phyloP scores from a whole-genome alignment of 2,888 invertebrate species.

The Biston betularia region DNA sequence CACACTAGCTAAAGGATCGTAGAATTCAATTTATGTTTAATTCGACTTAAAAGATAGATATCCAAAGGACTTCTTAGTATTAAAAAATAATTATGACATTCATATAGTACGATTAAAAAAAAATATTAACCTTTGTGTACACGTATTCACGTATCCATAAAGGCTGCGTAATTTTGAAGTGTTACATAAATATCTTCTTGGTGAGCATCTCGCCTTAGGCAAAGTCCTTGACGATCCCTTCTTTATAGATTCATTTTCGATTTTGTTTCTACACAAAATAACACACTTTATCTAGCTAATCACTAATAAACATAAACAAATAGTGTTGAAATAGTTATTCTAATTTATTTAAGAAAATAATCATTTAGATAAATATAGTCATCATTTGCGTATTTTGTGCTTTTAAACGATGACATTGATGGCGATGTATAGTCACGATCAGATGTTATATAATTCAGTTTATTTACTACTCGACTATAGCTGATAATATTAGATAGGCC shows the following conservation, averaged over 20 bases:
- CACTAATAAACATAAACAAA: slow-evolving; percentile 14
- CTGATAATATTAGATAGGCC: neutral
- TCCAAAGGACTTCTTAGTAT: too few species aligned
- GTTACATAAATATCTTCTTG: too few species aligned
- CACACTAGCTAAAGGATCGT: too few species aligned
- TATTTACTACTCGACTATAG: neutral
- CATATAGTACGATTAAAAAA: too few species aligned
- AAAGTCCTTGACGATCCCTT: slow-evolving; percentile 1
- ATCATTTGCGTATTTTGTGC: slow-evolving; percentile 9
- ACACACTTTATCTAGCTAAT: slow-evolving; percentile 10
- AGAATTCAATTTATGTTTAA: too few species aligned
- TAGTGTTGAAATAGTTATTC: slow-evolving; percentile 11
- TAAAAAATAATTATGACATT: too few species aligned
- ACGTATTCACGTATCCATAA: too few species aligned
- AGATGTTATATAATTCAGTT: slow-evolving; percentile 42
- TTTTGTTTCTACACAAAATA: slow-evolving; percentile 12
- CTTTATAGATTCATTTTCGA: neutral
- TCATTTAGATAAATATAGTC: neutral
- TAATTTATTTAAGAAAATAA: slow-evolving; percentile 27
- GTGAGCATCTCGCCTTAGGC: neutral
- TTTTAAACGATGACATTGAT: slow-evolving; percentile 22
- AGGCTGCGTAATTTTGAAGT: neutral
- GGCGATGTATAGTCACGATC: slow-evolving; percentile 22
- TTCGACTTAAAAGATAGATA: too few species aligned
- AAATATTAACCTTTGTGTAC: too few species aligned